phyloP scores from a whole-genome alignment of 2,797 vertebrate species.

The Sciaenops ocellatus region DNA sequence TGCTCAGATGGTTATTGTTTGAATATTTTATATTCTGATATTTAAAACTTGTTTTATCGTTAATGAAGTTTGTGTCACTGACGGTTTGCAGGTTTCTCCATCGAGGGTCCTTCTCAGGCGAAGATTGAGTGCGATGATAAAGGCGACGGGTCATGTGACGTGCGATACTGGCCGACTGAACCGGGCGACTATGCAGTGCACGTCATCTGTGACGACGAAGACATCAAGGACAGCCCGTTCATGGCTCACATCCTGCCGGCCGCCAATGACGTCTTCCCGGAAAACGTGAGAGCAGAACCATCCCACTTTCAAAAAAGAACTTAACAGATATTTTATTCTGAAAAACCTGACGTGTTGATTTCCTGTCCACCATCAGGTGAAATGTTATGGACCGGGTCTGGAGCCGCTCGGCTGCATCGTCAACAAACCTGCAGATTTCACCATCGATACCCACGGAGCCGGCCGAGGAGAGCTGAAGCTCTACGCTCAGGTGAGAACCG shows the following conservation, averaged over 20 bases:
- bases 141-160: conserved; percentile 94
- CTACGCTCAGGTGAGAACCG: conserved; percentile 90
- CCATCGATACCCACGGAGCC: conserved; percentile 88
- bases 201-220: conserved; percentile 95
- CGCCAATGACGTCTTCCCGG: conserved; percentile 86
- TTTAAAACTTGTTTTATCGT: background rate
- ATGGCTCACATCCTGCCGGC: conserved; percentile 93
- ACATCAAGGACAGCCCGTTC: conserved; percentile 96
- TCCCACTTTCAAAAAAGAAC: accelerated
- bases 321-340: background rate
- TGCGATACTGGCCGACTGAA: conserved; percentile 96
- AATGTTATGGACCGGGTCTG: conserved; percentile 90
- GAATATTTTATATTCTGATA: too few relatives aligned
- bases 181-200: conserved; percentile 95
- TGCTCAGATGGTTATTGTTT: background rate
- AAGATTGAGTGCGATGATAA: conserved; percentile 97
- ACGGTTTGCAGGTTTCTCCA: conserved; percentile 90
- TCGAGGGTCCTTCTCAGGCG: conserved; percentile 96
- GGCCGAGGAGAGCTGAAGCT: conserved; percentile 92
- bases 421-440: conserved; percentile 93
- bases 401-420: conserved; percentile 92
- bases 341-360: background rate
- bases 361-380: conserved; percentile 83
- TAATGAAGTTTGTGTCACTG: background rate
- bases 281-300: conserved; percentile 84